Base-by-base conservation (phyloP, 2,797 vertebrate genomes). In the Chaetophractus vellerosus region DNA sequence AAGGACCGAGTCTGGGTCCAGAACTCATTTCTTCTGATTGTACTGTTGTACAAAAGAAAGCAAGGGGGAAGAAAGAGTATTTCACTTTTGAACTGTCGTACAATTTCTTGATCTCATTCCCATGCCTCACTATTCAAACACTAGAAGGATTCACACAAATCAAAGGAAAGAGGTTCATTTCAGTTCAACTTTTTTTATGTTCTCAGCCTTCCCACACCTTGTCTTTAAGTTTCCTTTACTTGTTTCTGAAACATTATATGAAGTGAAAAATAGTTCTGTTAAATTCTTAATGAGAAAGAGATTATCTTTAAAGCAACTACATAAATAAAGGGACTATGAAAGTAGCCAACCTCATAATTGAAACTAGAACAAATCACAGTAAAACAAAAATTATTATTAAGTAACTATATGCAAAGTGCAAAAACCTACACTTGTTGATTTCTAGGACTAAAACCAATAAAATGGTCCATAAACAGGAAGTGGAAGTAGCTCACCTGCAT, bases 391-490 rank as follows among this genome's bases (percentile, higher is more conserved):
- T 71, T 84, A 94, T 96, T 96, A 95, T 96, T 97, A 98, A 98
- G 97, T 98, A 98, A 98, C 87, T 97, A 96, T 97, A 96, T 98
- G 97, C 96, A 97, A 98, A 98, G 98, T 98, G 96, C 96, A 98
- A 98, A 98, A 98, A 95, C 82, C 97, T 98, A 97, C 97, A 98
- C 97, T 98, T 98, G 97, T 98, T 98, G 98, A 98, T 98, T 98
- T 98, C 96, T 97, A 98, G 98, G 97, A 98, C 97, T 98, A 98
- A 98, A 98, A 98, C 98, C 98, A 98, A 98, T 98, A 97, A 96
- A 98, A 96, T 96, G 96, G 97, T 96, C 98, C 94, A 98, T 45
- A 45, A 45, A 5, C 45, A 45, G 45, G 45, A 45, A 45, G 45
- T 10, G 10, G 45, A 45, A 9, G 45, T 45, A 45, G 45, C 45